phyloP scores from a whole-genome alignment of 2,888 invertebrate genomes.

The Odontomyia ornata region DNA sequence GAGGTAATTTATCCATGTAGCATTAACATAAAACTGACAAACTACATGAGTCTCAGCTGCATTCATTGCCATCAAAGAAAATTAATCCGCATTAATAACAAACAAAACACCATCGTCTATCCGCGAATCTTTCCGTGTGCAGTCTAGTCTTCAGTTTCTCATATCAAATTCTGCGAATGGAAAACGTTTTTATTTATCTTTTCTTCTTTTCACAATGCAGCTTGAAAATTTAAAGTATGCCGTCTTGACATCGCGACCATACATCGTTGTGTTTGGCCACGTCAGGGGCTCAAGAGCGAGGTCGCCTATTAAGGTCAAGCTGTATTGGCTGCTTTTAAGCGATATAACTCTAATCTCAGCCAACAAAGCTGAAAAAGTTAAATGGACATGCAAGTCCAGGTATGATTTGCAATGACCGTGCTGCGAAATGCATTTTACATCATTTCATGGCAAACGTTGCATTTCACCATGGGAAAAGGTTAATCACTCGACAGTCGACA shows the following conservation, averaged over 20 bases:
- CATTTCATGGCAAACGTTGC: background rate
- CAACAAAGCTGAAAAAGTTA: background rate
- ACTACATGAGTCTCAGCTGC: background rate
- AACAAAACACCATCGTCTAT: background rate
- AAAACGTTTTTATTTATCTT: background rate
- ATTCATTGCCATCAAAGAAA: background rate
- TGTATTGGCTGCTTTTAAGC: background rate
- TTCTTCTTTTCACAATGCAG: background rate
- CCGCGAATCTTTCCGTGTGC: too few relatives aligned
- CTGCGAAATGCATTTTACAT: background rate
- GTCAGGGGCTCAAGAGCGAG: conserved; percentile 19
- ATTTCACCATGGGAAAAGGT: conserved; percentile 22
- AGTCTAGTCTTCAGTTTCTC: background rate
- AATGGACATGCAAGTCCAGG: background rate
- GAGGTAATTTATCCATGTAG: too few relatives aligned
- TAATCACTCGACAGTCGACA: conserved; percentile 5
- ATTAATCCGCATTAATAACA: background rate
- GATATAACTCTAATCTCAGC: background rate
- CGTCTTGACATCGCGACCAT: background rate
- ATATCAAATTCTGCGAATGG: background rate
- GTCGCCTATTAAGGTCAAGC: conserved; percentile 10
- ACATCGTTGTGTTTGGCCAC: background rate
- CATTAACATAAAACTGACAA: too few relatives aligned
- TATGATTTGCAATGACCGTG: background rate
- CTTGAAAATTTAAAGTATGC: background rate